phyloP scores from a whole-genome alignment of 2,113 vertebrate species.

The Esox niger region DNA sequence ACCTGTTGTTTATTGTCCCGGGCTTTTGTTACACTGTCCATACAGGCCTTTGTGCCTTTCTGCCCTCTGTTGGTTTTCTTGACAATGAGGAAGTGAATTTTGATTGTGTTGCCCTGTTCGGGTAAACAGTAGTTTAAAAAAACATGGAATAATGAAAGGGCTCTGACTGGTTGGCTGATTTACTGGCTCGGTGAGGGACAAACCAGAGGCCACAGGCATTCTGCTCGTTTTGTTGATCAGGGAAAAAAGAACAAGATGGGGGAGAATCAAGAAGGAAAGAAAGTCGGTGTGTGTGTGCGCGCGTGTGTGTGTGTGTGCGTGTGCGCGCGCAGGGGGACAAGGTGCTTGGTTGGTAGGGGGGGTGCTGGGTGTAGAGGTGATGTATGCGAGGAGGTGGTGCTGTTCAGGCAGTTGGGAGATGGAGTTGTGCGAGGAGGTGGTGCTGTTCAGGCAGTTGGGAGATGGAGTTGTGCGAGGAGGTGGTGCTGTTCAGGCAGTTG shows the following conservation, averaged over 20 bases:
- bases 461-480: too few relatives aligned
- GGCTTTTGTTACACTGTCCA: too few relatives aligned
- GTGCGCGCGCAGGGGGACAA: background rate
- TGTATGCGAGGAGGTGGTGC: background rate
- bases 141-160: conserved; percentile 45
- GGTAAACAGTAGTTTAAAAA: conserved; percentile 55
- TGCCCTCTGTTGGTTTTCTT: conserved; percentile 22
- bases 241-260: too few relatives aligned
- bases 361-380: too few relatives aligned
- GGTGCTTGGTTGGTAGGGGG: too few relatives aligned
- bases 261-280: too few relatives aligned
- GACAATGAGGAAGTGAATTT: conserved; percentile 60
- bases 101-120: conserved; percentile 56
- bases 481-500: too few relatives aligned
- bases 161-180: conserved; percentile 41
- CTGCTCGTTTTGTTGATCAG: background rate
- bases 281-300: background rate
- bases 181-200: conserved; percentile 43
- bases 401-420: background rate
- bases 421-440: background rate
- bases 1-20: too few relatives aligned
- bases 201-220: conserved; percentile 6
- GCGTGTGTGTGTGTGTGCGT: background rate
- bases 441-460: too few relatives aligned
- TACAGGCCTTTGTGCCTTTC: too few relatives aligned